Percentiles rank a stretch among this genome's conserved stretches.
Evolutionary conservation across 2,888 invertebrate species (phyloP).

Genomic region (Cataglyphis albicans): DNA sequence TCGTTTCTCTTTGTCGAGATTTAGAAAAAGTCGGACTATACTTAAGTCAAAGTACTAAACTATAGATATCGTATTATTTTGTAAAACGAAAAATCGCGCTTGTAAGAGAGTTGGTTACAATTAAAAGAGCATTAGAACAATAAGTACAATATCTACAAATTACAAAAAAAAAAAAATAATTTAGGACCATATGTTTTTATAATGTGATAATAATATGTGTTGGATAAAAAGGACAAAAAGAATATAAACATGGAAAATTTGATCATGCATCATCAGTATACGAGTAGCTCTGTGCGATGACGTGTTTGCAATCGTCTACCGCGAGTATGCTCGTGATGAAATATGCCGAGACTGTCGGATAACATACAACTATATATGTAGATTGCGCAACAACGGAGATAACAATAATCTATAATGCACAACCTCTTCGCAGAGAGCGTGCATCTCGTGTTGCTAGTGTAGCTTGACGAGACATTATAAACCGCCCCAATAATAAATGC

Average conservation of each 20-base stretch:
- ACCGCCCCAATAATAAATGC: conserved; percentile 41
- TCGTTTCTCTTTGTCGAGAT: neutral
- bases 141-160: neutral
- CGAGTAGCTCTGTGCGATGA: neutral
- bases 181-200: neutral
- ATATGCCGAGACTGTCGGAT: conserved; percentile 36
- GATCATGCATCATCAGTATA: conserved; percentile 4
- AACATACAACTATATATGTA: conserved; percentile 55
- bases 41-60: no score
- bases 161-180: neutral
- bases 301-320: conserved; percentile 16
- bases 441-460: conserved; percentile 14
- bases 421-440: conserved; percentile 22
- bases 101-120: neutral
- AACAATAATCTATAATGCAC: conserved; percentile 64
- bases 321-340: conserved; percentile 35
- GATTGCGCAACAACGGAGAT: conserved; percentile 54
- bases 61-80: no score
- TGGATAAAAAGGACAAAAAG: neutral
- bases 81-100: neutral
- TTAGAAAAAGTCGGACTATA: no score
- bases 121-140: neutral
- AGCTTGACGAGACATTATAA: conserved; percentile 56
- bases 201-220: neutral
- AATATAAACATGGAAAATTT: neutral